Percentiles rank a stretch among this genome's conserved stretches.
Conservation (phyloP, 2,797 vertebrate species). For the Otus scops region DNA sequence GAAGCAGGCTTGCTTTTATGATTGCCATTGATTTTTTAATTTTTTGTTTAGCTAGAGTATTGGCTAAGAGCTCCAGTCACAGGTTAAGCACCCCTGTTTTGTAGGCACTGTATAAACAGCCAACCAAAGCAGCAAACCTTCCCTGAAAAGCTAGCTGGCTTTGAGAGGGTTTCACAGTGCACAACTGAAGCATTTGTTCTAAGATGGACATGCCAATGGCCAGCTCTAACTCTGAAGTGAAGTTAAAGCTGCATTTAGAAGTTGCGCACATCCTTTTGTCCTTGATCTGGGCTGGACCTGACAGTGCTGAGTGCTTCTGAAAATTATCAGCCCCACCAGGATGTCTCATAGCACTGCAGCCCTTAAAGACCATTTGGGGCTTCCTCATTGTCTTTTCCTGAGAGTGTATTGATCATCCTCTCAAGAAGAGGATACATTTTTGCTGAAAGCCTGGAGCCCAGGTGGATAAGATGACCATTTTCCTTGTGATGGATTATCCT, state of each 20-base stretch:
- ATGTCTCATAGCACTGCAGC: not conserved
- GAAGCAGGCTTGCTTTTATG: not conserved
- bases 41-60: not conserved
- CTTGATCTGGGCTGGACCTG: not conserved
- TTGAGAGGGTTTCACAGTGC: not conserved
- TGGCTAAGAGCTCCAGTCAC: not conserved
- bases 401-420: not conserved
- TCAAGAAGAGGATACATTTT: not conserved
- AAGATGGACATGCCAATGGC: not conserved
- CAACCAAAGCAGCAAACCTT: not conserved
- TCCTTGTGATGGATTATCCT: not conserved
- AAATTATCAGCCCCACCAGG: not conserved
- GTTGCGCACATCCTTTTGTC: not conserved
- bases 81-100: not conserved
- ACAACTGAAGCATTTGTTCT: not conserved
- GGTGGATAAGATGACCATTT: not conserved
- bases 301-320: not conserved
- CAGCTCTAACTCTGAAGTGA: not conserved
- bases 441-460: not conserved
- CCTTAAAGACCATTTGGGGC: not conserved
- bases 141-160: not conserved
- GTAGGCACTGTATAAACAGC: not conserved
- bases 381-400: conserved; percentile 4
- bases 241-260: not conserved
- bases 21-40: not conserved